phyloP scores from a whole-genome alignment of 2,888 invertebrate species.

The Coronaproctus castanopsis region DNA sequence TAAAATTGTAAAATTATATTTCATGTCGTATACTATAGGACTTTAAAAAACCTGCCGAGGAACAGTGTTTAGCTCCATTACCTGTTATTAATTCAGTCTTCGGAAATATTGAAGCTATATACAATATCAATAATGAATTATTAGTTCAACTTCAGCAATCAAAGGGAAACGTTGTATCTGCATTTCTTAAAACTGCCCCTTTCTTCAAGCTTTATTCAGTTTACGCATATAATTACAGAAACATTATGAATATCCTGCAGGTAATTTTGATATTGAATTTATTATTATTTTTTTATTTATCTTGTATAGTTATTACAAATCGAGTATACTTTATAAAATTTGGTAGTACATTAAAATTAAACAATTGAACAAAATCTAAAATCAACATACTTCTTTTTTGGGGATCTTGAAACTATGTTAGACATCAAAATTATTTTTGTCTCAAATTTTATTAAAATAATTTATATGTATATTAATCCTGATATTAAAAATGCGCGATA shows the following conservation, averaged over 20 bases:
- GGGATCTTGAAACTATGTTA: too few relatives aligned
- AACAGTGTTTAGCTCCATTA: slow-evolving; percentile 31
- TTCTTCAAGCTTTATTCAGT: slow-evolving; percentile 57
- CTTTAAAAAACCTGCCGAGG: slow-evolving; percentile 39
- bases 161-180: slow-evolving; percentile 37
- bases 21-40: too few relatives aligned
- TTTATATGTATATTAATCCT: too few relatives aligned
- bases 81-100: slow-evolving; percentile 35
- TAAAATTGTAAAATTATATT: too few relatives aligned
- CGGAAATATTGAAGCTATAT: slow-evolving; percentile 41
- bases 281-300: not conserved
- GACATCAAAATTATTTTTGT: too few relatives aligned
- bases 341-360: too few relatives aligned
- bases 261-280: slow-evolving; percentile 26
- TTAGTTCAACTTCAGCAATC: slow-evolving; percentile 35
- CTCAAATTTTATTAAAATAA: too few relatives aligned
- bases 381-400: too few relatives aligned
- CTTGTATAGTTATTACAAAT: not conserved
- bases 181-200: slow-evolving; percentile 49
- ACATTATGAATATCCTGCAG: slow-evolving; percentile 38
- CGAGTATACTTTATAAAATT: not conserved
- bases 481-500: too few relatives aligned
- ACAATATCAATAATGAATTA: slow-evolving; percentile 40
- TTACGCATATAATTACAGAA: slow-evolving; percentile 52
- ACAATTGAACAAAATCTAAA: not conserved